phyloP scores from a whole-genome alignment of 92 coral and sea anemone species.

The Bergia sp. region DNA sequence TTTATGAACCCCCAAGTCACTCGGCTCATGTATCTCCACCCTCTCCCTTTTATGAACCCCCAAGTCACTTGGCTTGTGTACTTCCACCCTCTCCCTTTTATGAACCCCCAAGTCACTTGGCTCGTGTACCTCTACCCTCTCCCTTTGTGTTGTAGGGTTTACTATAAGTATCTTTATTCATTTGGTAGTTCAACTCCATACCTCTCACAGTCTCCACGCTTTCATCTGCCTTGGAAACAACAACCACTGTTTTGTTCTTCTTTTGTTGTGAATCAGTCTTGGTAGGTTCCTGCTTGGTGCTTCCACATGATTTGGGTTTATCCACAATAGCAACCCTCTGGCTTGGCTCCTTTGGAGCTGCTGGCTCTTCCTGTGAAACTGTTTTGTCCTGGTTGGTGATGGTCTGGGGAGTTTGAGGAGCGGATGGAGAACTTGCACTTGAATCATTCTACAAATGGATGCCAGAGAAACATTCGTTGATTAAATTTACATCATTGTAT shows the following conservation, averaged over 20 bases:
- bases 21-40: too few relatives aligned
- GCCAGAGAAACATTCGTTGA: background rate
- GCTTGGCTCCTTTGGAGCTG: slow-evolving; percentile 17
- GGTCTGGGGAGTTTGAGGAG: slow-evolving; percentile 17
- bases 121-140: too few relatives aligned
- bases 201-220: slow-evolving; percentile 31
- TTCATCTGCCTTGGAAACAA: slow-evolving; percentile 4
- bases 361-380: background rate
- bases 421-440: background rate
- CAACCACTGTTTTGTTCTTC: background rate
- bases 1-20: too few relatives aligned
- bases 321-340: background rate
- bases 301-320: background rate
- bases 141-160: too few relatives aligned
- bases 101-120: too few relatives aligned
- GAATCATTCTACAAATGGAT: slow-evolving; percentile 25
- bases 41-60: too few relatives aligned
- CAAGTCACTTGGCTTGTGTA: too few relatives aligned
- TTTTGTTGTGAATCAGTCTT: background rate
- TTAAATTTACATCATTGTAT: background rate
- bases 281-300: slow-evolving; percentile 7
- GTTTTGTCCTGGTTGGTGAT: slow-evolving; percentile 3
- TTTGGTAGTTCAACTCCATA: background rate
- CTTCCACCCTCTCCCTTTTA: too few relatives aligned
- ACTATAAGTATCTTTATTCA: background rate